Percentiles rank a stretch among this genome's conserved stretches.
Evolutionary conservation across 2,113 vertebrate species (phyloP).

Genomic region (Colius striatus): DNA sequence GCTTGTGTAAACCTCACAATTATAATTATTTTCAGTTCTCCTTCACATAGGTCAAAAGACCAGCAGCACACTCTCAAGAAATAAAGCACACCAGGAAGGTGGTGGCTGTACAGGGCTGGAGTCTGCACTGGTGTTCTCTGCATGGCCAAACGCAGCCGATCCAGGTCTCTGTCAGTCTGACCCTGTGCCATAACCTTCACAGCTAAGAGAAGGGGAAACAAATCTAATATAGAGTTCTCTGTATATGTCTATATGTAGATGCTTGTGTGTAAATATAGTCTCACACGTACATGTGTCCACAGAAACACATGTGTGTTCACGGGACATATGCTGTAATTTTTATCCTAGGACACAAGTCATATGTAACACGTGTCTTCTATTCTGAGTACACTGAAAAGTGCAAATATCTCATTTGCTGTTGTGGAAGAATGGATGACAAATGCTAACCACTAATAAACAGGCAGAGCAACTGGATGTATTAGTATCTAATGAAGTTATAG

Average conservation of each 20-base stretch:
- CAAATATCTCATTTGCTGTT: background rate
- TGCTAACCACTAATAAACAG: background rate
- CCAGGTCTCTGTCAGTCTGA: background rate
- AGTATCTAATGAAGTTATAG: background rate
- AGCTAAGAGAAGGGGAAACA: background rate
- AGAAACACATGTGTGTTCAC: background rate
- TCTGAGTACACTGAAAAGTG: background rate
- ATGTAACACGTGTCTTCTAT: background rate
- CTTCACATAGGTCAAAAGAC: background rate
- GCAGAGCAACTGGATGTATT: background rate
- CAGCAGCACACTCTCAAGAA: background rate
- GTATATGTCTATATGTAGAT: background rate
- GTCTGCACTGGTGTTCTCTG: background rate
- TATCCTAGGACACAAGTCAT: background rate
- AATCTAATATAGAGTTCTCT: background rate
- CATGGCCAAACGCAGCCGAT: fast-evolving
- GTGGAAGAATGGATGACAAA: background rate
- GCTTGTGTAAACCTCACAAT: background rate
- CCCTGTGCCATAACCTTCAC: background rate
- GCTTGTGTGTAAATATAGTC: background rate
- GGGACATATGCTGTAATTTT: background rate
- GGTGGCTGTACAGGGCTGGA: background rate
- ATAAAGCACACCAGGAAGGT: background rate
- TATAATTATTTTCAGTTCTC: background rate
- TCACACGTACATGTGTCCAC: background rate